These are phyloP conservation scores for Magallana angulata DNA, from an alignment of 1,140 invertebrate genomes.

Conservation along the genomic window DNA sequence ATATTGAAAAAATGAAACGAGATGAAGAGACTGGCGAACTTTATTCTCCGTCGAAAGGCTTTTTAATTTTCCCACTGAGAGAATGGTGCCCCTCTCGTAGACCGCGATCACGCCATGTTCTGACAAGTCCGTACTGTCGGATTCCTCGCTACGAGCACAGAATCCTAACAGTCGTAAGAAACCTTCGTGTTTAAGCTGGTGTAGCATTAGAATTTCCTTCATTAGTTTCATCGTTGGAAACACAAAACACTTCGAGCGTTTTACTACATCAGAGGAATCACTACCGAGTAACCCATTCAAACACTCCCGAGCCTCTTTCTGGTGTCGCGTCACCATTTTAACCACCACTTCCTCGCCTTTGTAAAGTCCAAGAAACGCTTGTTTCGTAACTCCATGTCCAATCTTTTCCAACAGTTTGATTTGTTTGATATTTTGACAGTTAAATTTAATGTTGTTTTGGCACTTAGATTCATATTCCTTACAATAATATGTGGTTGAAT, in stretches of 20 bases:
- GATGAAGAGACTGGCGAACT: constrained; percentile 66
- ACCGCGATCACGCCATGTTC: constrained; percentile 74
- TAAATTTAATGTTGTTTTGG: constrained; percentile 48
- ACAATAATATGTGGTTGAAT: not conserved
- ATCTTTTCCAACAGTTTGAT: constrained; percentile 72
- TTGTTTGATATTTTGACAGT: constrained; percentile 72
- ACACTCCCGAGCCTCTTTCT: constrained; percentile 72
- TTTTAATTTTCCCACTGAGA: constrained; percentile 68
- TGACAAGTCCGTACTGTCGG: constrained; percentile 73
- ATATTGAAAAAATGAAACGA: constrained; percentile 73
- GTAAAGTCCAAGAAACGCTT: constrained; percentile 70
- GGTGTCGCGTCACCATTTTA: constrained; percentile 77
- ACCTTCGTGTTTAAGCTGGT: constrained; percentile 73
- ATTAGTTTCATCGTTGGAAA: constrained; percentile 76
- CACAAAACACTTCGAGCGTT: constrained; percentile 68
- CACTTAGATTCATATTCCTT: not conserved
- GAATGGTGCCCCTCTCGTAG: constrained; percentile 71
- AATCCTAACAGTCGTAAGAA: constrained; percentile 74
- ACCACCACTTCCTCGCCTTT: constrained; percentile 69
- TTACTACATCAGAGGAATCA: constrained; percentile 23
- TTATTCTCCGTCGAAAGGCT: constrained; percentile 66
- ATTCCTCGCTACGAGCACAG: constrained; percentile 76
- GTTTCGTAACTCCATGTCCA: constrained; percentile 76
- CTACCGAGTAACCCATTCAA: constrained; percentile 64
- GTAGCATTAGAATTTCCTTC: constrained; percentile 77